phyloP scores from a whole-genome alignment of 92 coral and sea anemone genomes.

The Actinernus sp. region DNA sequence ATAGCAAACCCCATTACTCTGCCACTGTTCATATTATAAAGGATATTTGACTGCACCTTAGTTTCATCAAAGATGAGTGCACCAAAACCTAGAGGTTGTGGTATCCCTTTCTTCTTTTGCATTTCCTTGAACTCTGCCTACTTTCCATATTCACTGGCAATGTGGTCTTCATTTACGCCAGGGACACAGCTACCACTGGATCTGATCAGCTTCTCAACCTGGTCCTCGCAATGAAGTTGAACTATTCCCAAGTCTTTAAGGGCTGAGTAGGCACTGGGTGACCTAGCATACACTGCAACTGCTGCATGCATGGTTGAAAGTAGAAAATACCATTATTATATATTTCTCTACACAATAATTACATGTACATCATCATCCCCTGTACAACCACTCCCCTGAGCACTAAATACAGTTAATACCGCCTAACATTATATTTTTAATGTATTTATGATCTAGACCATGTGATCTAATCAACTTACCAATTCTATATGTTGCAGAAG shows the following conservation, averaged over 20 bases:
- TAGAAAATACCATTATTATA: no score
- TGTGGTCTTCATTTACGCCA: constrained; percentile 23
- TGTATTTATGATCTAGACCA: no score
- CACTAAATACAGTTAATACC: no score
- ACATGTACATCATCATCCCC: no score
- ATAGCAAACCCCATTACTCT: constrained; percentile 38
- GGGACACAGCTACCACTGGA: constrained; percentile 15
- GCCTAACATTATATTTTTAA: no score
- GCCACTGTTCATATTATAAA: constrained; percentile 18
- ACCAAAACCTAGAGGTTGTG: constrained; percentile 36
- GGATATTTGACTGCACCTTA: constrained; percentile 27
- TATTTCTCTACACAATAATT: no score
- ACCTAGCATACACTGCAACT: constrained; percentile 13
- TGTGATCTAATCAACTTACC: no score
- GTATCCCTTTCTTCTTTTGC: constrained; percentile 5
- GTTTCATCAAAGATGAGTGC: constrained; percentile 37
- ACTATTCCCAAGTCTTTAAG: constrained; percentile 2
- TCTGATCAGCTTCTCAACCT: constrained; percentile 12
- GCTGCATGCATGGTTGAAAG: no score
- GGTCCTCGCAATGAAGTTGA: constrained; percentile 17
- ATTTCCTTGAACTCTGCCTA: constrained; percentile 19
- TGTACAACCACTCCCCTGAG: no score
- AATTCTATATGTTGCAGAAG: no score
- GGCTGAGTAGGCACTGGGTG: constrained; percentile 7
- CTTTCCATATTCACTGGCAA: constrained; percentile 18